Evolutionary conservation across 2,113 vertebrate species (phyloP).

Genomic region (Erythrocercus mccallii): DNA sequence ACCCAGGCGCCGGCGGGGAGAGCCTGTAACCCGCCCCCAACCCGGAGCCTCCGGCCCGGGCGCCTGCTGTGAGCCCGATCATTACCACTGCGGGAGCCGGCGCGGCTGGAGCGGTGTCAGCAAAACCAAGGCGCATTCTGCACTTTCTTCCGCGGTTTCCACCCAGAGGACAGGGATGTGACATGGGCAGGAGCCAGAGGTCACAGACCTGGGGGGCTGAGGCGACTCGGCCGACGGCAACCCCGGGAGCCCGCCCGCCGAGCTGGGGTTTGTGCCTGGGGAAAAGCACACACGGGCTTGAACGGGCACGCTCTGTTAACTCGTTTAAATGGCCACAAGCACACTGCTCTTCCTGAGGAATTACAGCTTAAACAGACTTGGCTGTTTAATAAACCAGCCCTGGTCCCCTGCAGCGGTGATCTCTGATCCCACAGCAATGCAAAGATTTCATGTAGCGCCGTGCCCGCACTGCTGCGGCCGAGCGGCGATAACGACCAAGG

Average conservation of each 20-base stretch:
- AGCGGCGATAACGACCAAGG: neutral
- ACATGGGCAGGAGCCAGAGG: neutral
- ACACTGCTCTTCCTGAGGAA: neutral
- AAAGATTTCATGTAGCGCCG: accelerated
- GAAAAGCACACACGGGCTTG: neutral
- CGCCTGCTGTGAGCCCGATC: accelerated
- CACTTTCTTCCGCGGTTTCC: neutral
- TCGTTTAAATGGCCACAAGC: neutral
- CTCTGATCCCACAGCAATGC: neutral
- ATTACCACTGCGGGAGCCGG: accelerated
- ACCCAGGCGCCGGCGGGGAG: neutral
- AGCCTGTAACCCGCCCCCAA: accelerated
- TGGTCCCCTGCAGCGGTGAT: neutral
- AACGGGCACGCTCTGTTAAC: neutral
- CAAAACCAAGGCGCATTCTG: neutral
- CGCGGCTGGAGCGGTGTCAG: neutral
- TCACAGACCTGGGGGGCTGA: neutral
- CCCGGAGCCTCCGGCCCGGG: neutral
- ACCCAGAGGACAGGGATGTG: neutral
- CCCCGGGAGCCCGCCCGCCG: accelerated
- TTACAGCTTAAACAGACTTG: neutral
- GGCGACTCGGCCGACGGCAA: neutral
- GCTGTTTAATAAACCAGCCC: neutral
- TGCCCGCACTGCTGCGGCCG: neutral
- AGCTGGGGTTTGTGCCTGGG: neutral